Evolutionary conservation across 2,888 invertebrate genomes (phyloP), one percentile per base, ranked within the genome.

Genomic region (Oasisia sp.): DNA sequence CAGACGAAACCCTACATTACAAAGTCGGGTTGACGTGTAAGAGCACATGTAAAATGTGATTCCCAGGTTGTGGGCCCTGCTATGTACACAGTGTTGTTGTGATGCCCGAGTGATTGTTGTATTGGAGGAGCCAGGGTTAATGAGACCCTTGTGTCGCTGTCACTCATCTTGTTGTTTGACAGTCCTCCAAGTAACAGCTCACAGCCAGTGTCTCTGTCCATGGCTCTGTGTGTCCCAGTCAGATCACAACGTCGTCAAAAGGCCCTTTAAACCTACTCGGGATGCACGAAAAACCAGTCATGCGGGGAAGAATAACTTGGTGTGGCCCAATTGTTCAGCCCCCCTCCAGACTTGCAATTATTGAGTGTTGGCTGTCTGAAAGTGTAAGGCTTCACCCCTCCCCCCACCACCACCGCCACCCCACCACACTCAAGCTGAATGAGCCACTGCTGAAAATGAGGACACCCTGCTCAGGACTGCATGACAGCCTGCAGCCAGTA

Each of bases 401-500:
- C 19, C 74, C 74, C 74, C 74, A 5, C 7, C 74, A 14, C 74
- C 74, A 50, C 50, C 74, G 27, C 74, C 27, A 19, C 74, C 74
- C 74, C 74, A 74, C 74, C 27, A n/a, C 19, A 74, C 74, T 74
- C 74, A 74, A 74, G 74, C 74, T 74, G 74, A 74, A 74, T 74
- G 74, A 74, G 74, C 27, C 19, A 19, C 74, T 74, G 74, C 74
- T 74, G 74, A 74, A 74, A 74, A 74, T 74, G 74, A 74, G 74
- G 74, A 74, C 74, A 74, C 74, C 74, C 74, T 74, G 74, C 74
- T 74, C 74, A 74, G 74, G 74, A 74, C 74, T 74, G 74, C 74
- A 74, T 74, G 74, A 74, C 74, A 74, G 74, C 74, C 74, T 74
- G 74, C 74, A 74, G 74, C 74, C 74, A 74, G 74, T 74, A 74